phyloP scores from a whole-genome alignment of 64 coral and sea anemone genomes.

The Montipora capricornis region DNA sequence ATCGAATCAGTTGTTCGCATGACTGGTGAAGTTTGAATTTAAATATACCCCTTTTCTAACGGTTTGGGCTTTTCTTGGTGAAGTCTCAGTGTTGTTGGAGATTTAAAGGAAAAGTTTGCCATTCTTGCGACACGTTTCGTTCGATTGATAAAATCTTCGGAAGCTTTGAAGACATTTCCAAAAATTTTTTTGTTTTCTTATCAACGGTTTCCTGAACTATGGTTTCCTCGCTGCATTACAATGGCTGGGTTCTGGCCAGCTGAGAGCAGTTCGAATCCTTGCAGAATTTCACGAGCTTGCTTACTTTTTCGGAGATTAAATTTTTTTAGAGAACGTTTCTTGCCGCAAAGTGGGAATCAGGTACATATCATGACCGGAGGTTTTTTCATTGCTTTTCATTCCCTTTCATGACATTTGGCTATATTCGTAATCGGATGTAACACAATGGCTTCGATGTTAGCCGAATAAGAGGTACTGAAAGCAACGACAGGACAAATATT shows the following conservation, averaged over 20 bases:
- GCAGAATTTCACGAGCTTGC: background rate
- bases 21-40: slow-evolving; percentile 82
- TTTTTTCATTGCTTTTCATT: slow-evolving; percentile 37
- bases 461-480: slow-evolving; percentile 26
- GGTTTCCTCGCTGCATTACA: slow-evolving; percentile 91
- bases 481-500: background rate
- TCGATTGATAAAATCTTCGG: slow-evolving; percentile 30
- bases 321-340: background rate
- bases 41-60: slow-evolving; percentile 52
- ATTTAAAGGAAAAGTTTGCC: background rate
- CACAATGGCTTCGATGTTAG: slow-evolving; percentile 40
- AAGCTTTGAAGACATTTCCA: slow-evolving; percentile 31
- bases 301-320: background rate
- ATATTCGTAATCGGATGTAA: slow-evolving; percentile 65
- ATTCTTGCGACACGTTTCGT: slow-evolving; percentile 8
- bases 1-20: slow-evolving; percentile 72
- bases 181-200: slow-evolving; percentile 58
- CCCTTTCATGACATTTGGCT: slow-evolving; percentile 35
- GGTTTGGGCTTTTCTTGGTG: slow-evolving; percentile 11
- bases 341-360: background rate
- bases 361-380: background rate
- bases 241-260: slow-evolving; percentile 86
- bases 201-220: slow-evolving; percentile 94
- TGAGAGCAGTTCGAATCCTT: slow-evolving; percentile 65
- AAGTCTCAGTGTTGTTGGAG: background rate